phyloP scores from a whole-genome alignment of 2,113 vertebrate genomes.

The Muscicapa adusta region DNA sequence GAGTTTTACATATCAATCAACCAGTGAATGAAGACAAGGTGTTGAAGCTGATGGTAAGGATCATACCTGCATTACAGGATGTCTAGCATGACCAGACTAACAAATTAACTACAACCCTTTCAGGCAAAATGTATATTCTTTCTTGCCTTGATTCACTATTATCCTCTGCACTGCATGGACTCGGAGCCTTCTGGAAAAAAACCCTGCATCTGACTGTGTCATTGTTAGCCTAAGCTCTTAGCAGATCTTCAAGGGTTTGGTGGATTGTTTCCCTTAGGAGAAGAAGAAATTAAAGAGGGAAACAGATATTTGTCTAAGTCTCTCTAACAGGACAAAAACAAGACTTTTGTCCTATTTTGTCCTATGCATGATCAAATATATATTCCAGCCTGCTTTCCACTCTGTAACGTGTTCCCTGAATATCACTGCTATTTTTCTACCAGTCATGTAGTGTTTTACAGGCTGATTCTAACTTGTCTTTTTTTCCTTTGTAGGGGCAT shows the following conservation, averaged over 20 bases:
- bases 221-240: background rate
- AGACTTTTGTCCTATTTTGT: background rate
- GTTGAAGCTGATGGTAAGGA: background rate
- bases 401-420: background rate
- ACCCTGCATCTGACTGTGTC: background rate
- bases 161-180: background rate
- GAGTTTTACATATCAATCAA: background rate
- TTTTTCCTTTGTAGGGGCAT: background rate
- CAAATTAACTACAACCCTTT: background rate
- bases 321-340: background rate
- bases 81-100: background rate
- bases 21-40: background rate
- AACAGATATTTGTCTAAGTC: background rate
- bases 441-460: background rate
- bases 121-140: background rate
- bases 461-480: background rate
- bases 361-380: background rate
- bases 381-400: background rate
- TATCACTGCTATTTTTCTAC: background rate
- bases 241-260: background rate
- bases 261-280: background rate
- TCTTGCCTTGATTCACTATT: constrained; percentile 23
- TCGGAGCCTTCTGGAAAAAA: background rate
- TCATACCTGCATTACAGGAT: background rate
- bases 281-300: background rate